A percentile compares a stretch with the other conserved stretches of the same genome.
These are phyloP conservation scores for Poeciliopsis retropinna DNA, from an alignment of 2,113 vertebrate species.

Conservation along the genomic window DNA sequence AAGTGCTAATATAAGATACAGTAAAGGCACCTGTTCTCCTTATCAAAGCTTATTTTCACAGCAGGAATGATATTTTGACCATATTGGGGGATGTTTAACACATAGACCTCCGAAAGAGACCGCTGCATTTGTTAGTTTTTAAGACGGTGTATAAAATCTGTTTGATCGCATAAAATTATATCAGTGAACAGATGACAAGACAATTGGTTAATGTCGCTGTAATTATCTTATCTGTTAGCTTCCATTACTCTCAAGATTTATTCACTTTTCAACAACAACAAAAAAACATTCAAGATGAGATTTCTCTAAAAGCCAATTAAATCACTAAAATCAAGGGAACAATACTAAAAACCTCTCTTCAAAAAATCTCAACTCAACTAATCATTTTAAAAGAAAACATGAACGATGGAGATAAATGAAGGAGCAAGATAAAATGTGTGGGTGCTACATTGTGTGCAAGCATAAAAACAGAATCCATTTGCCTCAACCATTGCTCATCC, in stretches of 20 bases:
- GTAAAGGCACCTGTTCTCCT: no score
- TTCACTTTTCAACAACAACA: background rate
- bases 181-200: background rate
- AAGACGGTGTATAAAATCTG: no score
- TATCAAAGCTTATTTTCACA: no score
- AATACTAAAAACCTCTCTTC: background rate
- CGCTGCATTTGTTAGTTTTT: no score
- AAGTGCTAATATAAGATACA: no score
- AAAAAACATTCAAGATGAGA: background rate
- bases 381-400: conserved; percentile 33
- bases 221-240: background rate
- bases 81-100: no score
- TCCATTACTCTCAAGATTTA: background rate
- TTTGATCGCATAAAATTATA: background rate
- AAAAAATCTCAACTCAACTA: background rate
- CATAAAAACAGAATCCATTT: conserved; percentile 34
- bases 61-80: no score
- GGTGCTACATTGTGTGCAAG: conserved; percentile 38
- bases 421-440: conserved; percentile 18
- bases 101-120: no score
- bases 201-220: background rate
- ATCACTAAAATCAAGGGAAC: background rate
- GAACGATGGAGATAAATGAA: conserved; percentile 46
- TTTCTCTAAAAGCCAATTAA: background rate
- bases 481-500: conserved; percentile 94